Percentiles rank a stretch among this genome's conserved stretches.
Evolutionary conservation across 2,113 vertebrate genomes (phyloP).

Genomic region (Jaculus jaculus): DNA sequence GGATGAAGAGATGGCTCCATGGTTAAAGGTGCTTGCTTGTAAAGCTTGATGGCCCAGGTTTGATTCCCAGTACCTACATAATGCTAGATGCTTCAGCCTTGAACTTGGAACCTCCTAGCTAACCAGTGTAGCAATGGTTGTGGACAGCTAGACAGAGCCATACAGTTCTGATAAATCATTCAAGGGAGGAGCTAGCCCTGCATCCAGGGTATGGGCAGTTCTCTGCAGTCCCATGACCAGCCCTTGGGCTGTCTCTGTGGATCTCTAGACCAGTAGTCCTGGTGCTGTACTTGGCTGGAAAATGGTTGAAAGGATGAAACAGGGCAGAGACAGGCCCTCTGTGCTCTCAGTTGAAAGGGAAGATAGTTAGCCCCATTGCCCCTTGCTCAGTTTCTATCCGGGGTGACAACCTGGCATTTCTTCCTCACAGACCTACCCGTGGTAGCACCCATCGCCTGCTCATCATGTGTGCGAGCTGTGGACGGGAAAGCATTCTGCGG

Average conservation of each 20-base stretch:
- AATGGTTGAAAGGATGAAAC: neutral
- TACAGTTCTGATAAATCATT: neutral
- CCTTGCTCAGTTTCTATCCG: no score
- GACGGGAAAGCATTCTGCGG: constrained; percentile 78
- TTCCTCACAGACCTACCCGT: constrained; percentile 44
- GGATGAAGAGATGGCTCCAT: no score
- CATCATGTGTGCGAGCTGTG: constrained; percentile 79
- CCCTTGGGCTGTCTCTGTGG: neutral
- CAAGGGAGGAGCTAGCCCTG: neutral
- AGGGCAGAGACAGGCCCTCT: no score
- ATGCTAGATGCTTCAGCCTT: no score
- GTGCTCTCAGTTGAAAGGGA: no score
- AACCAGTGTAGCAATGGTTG: neutral
- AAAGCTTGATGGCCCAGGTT: no score
- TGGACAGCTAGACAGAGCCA: neutral
- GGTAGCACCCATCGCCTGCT: constrained; percentile 79
- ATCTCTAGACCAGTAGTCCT: rapidly evolving
- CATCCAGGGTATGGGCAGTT: rapidly evolving
- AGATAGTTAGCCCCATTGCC: rapidly evolving
- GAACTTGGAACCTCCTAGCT: neutral
- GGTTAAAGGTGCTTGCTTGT: no score
- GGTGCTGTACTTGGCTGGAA: rapidly evolving
- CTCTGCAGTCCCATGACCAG: no score
- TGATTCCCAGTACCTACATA: no score
- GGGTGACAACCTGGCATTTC: neutral